Conservation (phyloP, 2,113 vertebrate genomes). For the Percina caprodes region DNA sequence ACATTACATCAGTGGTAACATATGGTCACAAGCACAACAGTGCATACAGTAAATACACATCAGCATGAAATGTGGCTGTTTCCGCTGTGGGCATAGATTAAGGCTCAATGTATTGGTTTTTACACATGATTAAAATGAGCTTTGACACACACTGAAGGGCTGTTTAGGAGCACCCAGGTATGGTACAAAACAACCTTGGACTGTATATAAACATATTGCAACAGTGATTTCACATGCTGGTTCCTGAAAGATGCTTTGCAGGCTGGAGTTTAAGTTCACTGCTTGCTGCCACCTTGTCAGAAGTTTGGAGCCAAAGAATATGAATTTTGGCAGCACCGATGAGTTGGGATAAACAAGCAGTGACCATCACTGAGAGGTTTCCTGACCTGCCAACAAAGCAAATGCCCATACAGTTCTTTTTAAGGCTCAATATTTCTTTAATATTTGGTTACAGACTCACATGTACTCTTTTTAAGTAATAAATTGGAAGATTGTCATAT, state of each 20-base stretch:
- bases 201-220: not conserved
- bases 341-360: not conserved
- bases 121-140: slow-evolving; percentile 21
- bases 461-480: not conserved
- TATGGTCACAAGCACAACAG: not conserved
- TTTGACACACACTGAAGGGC: not conserved
- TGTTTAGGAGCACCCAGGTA: not conserved
- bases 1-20: slow-evolving; percentile 25
- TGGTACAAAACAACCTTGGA: not conserved
- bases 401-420: not conserved
- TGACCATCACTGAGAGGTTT: not conserved
- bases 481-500: not conserved
- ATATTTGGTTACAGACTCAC: not conserved
- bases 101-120: not conserved
- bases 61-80: slow-evolving; percentile 31
- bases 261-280: not conserved
- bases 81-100: not conserved
- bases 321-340: too few relatives aligned
- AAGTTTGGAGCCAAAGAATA: not conserved
- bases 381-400: not conserved
- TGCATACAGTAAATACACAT: slow-evolving; percentile 26
- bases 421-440: slow-evolving; percentile 1
- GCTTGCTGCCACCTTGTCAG: not conserved
- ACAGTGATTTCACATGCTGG: not conserved
- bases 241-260: not conserved